Conservation (phyloP, 1,140 invertebrate species). For the Heliconius melpomene region DNA sequence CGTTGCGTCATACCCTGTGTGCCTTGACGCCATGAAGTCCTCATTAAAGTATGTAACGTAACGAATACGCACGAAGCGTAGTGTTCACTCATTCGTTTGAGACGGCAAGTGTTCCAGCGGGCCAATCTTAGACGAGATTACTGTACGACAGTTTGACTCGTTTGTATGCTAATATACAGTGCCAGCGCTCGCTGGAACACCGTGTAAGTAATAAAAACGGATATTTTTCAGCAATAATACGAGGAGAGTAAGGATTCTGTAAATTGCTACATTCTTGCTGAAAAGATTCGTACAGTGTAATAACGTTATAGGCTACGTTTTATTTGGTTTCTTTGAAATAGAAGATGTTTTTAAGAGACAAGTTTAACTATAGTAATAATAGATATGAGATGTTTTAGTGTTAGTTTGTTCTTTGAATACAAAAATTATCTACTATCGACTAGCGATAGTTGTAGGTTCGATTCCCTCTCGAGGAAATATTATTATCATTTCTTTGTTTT, state of each 20-base stretch:
- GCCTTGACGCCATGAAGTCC: too few species aligned
- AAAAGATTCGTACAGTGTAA: neutral
- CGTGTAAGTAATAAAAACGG: conserved; percentile 27
- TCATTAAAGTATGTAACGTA: conserved; percentile 36
- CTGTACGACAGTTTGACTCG: conserved; percentile 34
- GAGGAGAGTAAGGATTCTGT: conserved; percentile 7
- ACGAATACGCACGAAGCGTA: conserved; percentile 38
- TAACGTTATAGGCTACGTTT: conserved; percentile 2
- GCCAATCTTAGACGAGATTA: conserved; percentile 43
- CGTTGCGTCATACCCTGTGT: too few species aligned
- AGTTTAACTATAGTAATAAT: neutral
- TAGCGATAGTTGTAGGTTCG: too few species aligned
- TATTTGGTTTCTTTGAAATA: neutral
- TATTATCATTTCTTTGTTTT: too few species aligned
- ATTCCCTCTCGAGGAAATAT: too few species aligned
- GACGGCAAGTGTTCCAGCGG: conserved; percentile 44
- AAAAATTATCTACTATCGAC: neutral
- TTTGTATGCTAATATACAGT: conserved; percentile 40
- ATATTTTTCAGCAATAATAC: conserved; percentile 14
- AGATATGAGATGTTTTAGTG: neutral
- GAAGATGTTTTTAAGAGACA: neutral
- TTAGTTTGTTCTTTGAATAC: neutral
- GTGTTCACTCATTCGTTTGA: conserved; percentile 46
- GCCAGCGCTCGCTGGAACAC: conserved; percentile 17
- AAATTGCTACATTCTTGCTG: conserved; percentile 18